Base-by-base conservation (phyloP, 1,140 invertebrate genomes). In the Aplysia californica region DNA sequence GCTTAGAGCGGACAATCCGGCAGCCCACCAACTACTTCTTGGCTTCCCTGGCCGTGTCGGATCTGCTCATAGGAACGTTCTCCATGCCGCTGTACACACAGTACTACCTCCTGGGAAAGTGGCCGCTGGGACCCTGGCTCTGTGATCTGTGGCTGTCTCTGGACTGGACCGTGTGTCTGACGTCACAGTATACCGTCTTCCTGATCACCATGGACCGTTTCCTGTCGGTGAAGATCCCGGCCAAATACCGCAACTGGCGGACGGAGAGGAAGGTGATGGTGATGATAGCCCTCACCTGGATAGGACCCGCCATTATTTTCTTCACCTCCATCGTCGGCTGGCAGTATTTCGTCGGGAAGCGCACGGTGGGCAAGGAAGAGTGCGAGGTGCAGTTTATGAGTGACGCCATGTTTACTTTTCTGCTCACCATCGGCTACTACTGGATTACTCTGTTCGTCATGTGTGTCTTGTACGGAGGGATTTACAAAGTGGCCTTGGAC, bases 11-110 rank as follows among this genome's bases (percentile, higher is more conserved):
- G 74, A 95, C 95, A 72, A 99, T 99, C 84, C 93, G 98, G 59
- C 98, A 99, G 86, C 98, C 98, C 1, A 98, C 96, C 86, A 99
- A 99, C 91, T 99, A 99, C 91, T 99, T 99, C 91, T 99, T 99
- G 69, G 98, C 97, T 2, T 99, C 97, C 0, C 92, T 99, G 56
- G 98, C 98, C 31, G 96, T 98, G 38, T 99, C 97, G 18, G 98
- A 99, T 91, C 94, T 99, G 91, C 92, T 99, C 5, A 99, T 99
- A 89, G 98, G 98, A 93, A 84, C 91, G 3, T 90, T 93, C 78
- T 92, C 91, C 2, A 96, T 99, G 95, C 97, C 97, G 26, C 97
- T 98, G 89, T 98, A 96, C 89, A 97, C 96, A 5, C 94, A 98
- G 59, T 99, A 99, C 91, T 94, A 99, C 56, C 91, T 99, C 69